phyloP scores from a whole-genome alignment of 2,113 vertebrate species.

The Speoplatyrhinus poulsoni region DNA sequence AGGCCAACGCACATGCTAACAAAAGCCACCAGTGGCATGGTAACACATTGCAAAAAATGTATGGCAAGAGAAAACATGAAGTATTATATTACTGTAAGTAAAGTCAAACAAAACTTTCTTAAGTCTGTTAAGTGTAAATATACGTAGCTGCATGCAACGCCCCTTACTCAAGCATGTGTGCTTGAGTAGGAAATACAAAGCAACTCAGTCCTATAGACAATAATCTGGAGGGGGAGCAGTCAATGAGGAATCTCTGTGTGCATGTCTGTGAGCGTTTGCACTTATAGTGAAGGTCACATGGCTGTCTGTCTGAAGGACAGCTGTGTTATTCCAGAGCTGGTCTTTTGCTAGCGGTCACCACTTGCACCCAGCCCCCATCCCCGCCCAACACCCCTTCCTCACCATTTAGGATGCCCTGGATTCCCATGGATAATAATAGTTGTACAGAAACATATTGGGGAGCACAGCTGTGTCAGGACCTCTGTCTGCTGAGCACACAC shows the following conservation, averaged over 20 bases:
- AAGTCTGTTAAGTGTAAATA: too few species aligned
- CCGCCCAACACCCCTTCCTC: conserved; percentile 16
- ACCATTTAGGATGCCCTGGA: conserved; percentile 61
- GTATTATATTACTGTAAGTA: too few species aligned
- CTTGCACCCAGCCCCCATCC: conserved; percentile 21
- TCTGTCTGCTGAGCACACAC: conserved; percentile 20
- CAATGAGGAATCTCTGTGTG: neutral
- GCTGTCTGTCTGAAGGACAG: conserved; percentile 45
- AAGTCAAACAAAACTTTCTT: too few species aligned
- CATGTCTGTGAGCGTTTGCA: neutral
- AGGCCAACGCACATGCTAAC: conserved; percentile 1
- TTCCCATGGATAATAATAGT: conserved; percentile 75
- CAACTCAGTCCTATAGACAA: too few species aligned
- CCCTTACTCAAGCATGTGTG: too few species aligned
- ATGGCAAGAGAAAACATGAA: too few species aligned
- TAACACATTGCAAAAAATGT: too few species aligned
- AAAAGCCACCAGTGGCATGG: too few species aligned
- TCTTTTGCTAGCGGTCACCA: conserved; percentile 53
- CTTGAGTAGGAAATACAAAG: too few species aligned
- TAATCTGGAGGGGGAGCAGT: too few species aligned
- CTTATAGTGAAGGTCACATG: conserved; percentile 36
- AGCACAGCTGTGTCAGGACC: conserved; percentile 39
- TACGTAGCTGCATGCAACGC: neutral
- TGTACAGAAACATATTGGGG: conserved; percentile 41
- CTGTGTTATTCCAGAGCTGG: conserved; percentile 65